Evolutionary conservation across 2,113 vertebrate genomes (phyloP).

Genomic region (Apodemus sylvaticus): DNA sequence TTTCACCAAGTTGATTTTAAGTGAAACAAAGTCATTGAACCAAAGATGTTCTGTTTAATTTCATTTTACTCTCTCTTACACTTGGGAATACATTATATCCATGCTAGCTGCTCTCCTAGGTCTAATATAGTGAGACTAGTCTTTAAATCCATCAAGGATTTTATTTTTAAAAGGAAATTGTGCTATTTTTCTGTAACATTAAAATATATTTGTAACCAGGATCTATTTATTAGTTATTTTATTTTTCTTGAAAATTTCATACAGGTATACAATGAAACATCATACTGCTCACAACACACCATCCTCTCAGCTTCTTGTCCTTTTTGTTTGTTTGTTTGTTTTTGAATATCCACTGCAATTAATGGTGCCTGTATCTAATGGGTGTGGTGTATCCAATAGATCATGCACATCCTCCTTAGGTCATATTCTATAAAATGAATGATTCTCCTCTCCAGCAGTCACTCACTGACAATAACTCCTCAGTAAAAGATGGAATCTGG

Average conservation of each 20-base stretch:
- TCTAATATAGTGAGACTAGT: constrained; percentile 26
- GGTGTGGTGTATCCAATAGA: not conserved
- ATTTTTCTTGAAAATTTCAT: not conserved
- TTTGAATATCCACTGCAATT: too few relatives aligned
- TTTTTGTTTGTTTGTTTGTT: not conserved
- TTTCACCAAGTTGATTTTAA: constrained; percentile 22
- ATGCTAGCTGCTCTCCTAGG: not conserved
- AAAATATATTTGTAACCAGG: not conserved
- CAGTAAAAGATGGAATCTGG: not conserved
- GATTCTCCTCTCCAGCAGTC: not conserved
- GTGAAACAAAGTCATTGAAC: constrained; percentile 8
- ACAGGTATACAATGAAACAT: not conserved
- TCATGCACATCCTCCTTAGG: not conserved
- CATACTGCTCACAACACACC: too few relatives aligned
- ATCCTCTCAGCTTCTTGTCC: not conserved
- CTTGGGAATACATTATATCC: not conserved
- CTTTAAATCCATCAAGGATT: constrained; percentile 58
- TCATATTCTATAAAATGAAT: not conserved
- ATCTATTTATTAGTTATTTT: not conserved
- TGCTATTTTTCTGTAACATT: constrained; percentile 30
- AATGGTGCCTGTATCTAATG: too few relatives aligned
- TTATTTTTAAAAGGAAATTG: constrained; percentile 57
- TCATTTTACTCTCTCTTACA: not conserved
- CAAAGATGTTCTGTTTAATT: not conserved
- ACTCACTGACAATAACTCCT: not conserved